Evolutionary conservation across 2,888 invertebrate species (phyloP).

Genomic region (Spisula subtruncata): DNA sequence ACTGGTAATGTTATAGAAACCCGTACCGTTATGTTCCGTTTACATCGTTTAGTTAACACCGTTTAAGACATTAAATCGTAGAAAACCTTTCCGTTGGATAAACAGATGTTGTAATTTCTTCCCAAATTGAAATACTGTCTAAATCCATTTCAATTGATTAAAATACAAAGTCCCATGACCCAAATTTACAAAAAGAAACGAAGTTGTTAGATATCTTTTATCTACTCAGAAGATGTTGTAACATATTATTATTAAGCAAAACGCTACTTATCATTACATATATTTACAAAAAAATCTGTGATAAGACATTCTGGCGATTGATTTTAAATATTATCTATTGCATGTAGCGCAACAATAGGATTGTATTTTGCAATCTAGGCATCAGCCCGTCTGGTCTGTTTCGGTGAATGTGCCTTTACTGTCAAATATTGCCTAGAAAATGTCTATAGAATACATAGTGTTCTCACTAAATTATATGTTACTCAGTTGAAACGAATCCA

Average conservation of each 20-base stretch:
- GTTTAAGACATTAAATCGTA: no score
- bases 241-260: background rate
- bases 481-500: background rate
- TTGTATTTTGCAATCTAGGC: background rate
- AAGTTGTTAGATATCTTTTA: background rate
- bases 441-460: background rate
- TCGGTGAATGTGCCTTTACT: background rate
- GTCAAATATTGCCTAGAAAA: background rate
- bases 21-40: no score
- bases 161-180: no score
- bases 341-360: background rate
- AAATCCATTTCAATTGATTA: no score
- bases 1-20: no score
- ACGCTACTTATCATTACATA: background rate
- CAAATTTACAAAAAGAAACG: no score
- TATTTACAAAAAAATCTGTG: background rate
- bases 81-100: no score
- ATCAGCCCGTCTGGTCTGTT: background rate
- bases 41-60: no score
- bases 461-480: background rate
- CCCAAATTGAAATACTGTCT: no score
- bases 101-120: no score
- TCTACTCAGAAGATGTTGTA: background rate
- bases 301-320: no score
- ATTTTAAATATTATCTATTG: background rate